These are phyloP conservation scores for Alfaro cultratus DNA, from an alignment of 2,797 vertebrate genomes.

Conservation along the genomic window DNA sequence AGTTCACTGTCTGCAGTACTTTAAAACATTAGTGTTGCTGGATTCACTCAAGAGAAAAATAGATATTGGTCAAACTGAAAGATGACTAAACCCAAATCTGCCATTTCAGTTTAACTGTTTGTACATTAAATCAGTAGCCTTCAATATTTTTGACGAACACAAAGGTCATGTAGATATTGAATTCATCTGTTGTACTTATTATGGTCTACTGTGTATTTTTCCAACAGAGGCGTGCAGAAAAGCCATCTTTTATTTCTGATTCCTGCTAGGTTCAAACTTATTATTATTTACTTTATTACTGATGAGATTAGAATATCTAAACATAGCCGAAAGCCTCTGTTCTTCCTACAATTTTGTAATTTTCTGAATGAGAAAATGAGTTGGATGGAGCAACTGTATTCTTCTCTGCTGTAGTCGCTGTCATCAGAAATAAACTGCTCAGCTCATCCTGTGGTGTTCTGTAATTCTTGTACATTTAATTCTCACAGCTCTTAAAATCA, in stretches of 20 bases:
- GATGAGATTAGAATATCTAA: background rate
- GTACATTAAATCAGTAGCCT: background rate
- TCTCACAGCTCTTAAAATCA: background rate
- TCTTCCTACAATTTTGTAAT: conserved; percentile 18
- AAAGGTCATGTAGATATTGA: background rate
- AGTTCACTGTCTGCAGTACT: background rate
- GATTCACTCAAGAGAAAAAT: background rate
- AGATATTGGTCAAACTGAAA: background rate
- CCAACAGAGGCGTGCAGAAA: background rate
- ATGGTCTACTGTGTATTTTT: background rate
- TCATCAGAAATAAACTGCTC: conserved; percentile 42
- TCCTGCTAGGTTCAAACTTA: background rate
- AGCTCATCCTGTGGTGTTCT: background rate
- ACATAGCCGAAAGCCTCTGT: conserved; percentile 2
- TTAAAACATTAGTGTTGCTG: background rate
- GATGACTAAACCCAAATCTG: background rate
- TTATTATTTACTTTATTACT: background rate
- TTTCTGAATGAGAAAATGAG: conserved; percentile 13
- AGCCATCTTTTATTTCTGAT: background rate
- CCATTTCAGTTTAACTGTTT: background rate
- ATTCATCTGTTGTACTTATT: background rate
- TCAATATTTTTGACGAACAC: background rate
- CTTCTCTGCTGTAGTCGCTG: conserved; percentile 39
- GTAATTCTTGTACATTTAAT: background rate
- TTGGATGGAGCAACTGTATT: conserved; percentile 18